These are phyloP conservation scores for Aeoliscus strigatus DNA, from an alignment of 2,797 vertebrate genomes.

Conservation along the genomic window DNA sequence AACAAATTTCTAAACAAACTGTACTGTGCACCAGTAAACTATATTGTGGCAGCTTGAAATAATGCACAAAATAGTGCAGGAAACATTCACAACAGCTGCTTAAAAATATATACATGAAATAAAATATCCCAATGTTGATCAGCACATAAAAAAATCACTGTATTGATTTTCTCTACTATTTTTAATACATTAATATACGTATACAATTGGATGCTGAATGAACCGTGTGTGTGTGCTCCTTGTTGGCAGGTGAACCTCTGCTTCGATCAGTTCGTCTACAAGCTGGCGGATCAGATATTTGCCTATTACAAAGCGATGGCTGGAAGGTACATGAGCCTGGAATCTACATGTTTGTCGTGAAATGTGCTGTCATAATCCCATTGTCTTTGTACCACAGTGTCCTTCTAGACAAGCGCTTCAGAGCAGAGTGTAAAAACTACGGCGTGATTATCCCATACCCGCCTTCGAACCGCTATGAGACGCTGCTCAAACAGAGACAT, in stretches of 20 bases:
- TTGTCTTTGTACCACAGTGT: constrained; percentile 71
- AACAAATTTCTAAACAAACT: too few species aligned
- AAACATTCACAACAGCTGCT: too few species aligned
- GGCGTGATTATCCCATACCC: constrained; percentile 88
- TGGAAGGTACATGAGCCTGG: constrained; percentile 83
- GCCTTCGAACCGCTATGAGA: constrained; percentile 92
- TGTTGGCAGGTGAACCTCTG: constrained; percentile 91
- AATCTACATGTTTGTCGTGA: background rate
- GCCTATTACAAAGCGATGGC: constrained; percentile 99
- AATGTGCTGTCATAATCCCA: background rate
- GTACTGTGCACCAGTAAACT: too few species aligned
- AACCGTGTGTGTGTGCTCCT: background rate
- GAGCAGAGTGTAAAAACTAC: constrained; percentile 95
- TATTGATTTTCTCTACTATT: too few species aligned
- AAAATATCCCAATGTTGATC: too few species aligned
- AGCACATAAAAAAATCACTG: too few species aligned
- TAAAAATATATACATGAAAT: too few species aligned
- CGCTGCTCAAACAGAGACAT: constrained; percentile 92
- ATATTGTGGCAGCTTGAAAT: too few species aligned
- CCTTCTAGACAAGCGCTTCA: constrained; percentile 91
- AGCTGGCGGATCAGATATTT: constrained; percentile 98
- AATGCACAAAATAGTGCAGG: too few species aligned
- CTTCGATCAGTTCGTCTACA: constrained; percentile 99
- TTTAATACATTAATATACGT: too few species aligned
- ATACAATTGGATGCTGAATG: too few species aligned